These are phyloP conservation scores for Anthopleura sola DNA, from an alignment of 64 coral and sea anemone genomes.

Conservation along the genomic window DNA sequence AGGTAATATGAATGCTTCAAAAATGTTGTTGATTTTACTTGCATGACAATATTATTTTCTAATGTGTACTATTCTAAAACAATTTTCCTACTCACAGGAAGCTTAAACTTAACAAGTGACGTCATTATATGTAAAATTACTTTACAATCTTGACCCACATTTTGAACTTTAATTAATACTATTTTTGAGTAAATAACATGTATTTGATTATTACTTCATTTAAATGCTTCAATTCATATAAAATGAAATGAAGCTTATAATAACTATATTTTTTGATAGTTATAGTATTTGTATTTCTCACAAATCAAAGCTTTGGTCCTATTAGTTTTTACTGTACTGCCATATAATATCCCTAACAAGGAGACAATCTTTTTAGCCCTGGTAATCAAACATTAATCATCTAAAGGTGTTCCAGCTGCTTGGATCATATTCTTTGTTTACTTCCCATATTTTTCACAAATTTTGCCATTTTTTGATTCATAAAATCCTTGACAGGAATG, in stretches of 20 bases:
- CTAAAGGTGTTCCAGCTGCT: neutral
- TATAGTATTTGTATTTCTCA: neutral
- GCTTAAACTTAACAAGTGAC: too few relatives aligned
- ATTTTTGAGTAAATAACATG: neutral
- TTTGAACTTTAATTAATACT: neutral
- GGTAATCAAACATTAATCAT: slow-evolving; percentile 16
- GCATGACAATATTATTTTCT: too few relatives aligned
- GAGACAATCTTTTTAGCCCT: neutral
- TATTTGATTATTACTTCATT: neutral
- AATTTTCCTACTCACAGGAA: too few relatives aligned
- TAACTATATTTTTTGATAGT: too few relatives aligned
- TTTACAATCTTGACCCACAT: neutral
- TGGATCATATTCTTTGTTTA: neutral
- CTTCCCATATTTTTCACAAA: neutral
- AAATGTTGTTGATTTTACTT: too few relatives aligned
- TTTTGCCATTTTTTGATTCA: neutral
- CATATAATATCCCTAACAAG: neutral
- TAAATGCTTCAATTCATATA: neutral
- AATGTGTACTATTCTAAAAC: too few relatives aligned
- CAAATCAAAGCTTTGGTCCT: neutral
- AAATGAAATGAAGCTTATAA: too few relatives aligned
- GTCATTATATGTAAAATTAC: too few relatives aligned
- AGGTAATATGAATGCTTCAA: too few relatives aligned
- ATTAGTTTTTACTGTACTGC: neutral
- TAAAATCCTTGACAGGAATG: neutral